Percentiles rank a stretch among this genome's conserved stretches.
Conservation (phyloP, 2,113 vertebrate species). For the Lagenorhynchus albirostris region DNA sequence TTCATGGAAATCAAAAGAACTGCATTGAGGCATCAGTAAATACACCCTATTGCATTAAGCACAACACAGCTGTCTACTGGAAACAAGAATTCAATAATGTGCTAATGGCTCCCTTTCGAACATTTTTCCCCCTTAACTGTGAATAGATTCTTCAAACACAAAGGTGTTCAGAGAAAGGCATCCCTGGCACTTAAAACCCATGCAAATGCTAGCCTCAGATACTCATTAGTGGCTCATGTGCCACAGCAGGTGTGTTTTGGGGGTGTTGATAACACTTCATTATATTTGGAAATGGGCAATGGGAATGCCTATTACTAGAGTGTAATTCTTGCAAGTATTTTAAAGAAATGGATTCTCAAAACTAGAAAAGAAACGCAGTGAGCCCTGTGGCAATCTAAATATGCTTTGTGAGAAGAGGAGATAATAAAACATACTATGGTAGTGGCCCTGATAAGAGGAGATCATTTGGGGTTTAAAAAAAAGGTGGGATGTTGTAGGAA, state of each 20-base stretch:
- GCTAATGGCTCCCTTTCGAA: constrained; percentile 61
- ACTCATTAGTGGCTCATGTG: background rate
- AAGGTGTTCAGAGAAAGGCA: constrained; percentile 66
- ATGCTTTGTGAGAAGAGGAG: background rate
- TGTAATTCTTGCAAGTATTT: background rate
- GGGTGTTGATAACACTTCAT: background rate
- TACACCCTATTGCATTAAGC: background rate
- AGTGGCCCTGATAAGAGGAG: background rate
- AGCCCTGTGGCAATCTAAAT: background rate
- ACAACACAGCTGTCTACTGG: constrained; percentile 71
- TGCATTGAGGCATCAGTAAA: constrained; percentile 12
- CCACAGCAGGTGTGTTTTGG: constrained; percentile 50
- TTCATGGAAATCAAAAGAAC: constrained; percentile 56
- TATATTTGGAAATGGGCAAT: constrained; percentile 1
- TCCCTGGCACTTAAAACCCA: background rate
- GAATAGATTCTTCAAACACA: constrained; percentile 66
- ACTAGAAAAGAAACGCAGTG: background rate
- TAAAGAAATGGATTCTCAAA: background rate
- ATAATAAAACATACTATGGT: background rate
- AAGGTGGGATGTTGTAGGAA: background rate
- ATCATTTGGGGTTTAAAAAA: background rate
- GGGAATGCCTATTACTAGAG: background rate
- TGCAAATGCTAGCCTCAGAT: background rate
- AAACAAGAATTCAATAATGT: constrained; percentile 61
- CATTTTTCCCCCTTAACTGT: constrained; percentile 30